Percentiles rank a stretch among this genome's conserved stretches.
These are phyloP conservation scores for Antrozous pallidus DNA, from an alignment of 2,797 vertebrate species.

Conservation along the genomic window DNA sequence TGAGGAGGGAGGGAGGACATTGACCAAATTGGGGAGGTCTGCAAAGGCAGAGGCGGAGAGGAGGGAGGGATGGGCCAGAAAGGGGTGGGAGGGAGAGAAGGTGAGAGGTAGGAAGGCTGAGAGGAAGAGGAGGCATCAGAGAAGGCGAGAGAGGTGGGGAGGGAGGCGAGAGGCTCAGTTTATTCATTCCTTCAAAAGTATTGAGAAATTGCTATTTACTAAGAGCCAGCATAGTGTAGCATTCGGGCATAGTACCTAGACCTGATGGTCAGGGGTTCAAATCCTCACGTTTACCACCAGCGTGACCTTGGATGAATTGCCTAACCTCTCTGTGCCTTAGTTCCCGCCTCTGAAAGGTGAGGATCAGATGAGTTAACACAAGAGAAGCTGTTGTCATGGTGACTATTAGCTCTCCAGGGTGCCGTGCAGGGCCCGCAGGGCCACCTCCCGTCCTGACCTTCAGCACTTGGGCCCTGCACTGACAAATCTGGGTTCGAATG, in stretches of 20 bases:
- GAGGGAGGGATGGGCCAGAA: background rate
- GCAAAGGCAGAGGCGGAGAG: background rate
- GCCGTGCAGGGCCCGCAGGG: background rate
- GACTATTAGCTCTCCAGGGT: fast-evolving
- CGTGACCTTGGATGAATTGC: background rate
- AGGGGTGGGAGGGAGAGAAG: background rate
- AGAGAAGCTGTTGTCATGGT: background rate
- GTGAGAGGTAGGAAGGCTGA: background rate
- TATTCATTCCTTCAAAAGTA: background rate
- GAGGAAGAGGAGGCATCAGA: background rate
- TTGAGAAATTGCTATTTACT: background rate
- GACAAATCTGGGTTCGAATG: background rate
- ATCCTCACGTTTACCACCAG: background rate
- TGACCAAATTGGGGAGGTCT: background rate
- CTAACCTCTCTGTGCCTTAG: background rate
- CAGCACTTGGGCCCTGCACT: background rate
- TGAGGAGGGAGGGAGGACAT: background rate
- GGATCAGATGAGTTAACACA: background rate
- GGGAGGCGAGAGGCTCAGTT: background rate
- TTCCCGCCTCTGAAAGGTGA: background rate
- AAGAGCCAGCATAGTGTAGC: background rate
- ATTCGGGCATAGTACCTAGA: background rate
- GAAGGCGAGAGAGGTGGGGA: too few species aligned
- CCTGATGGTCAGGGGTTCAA: background rate
- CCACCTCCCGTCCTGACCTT: background rate